phyloP scores from a whole-genome alignment of 2,888 invertebrate genomes.

The Ichneumon xanthorius region DNA sequence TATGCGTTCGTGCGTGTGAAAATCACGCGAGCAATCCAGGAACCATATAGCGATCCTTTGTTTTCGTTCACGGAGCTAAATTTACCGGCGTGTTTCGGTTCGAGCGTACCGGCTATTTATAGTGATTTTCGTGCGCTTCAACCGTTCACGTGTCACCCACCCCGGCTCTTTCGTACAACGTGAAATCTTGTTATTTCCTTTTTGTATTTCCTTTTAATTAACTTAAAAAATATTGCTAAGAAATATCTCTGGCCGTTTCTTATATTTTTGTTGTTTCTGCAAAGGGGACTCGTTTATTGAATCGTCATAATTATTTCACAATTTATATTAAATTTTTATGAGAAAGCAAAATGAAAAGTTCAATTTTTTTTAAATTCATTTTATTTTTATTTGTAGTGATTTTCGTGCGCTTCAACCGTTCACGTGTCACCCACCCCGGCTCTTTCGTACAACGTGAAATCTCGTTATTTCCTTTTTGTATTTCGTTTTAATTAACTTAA shows the following conservation, averaged over 20 bases:
- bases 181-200: conserved; percentile 31
- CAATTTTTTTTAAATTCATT: too few relatives aligned
- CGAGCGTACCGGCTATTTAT: conserved; percentile 72
- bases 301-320: too few relatives aligned
- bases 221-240: not conserved
- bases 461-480: conserved; percentile 18
- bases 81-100: conserved; percentile 68
- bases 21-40: conserved; percentile 64
- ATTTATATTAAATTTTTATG: too few relatives aligned
- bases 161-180: conserved; percentile 41
- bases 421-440: conserved; percentile 67
- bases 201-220: not conserved
- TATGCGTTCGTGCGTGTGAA: conserved; percentile 20
- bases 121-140: conserved; percentile 48
- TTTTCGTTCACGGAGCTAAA: conserved; percentile 65
- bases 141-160: conserved; percentile 66
- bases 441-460: conserved; percentile 26
- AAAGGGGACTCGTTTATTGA: too few relatives aligned
- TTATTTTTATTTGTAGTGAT: not conserved
- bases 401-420: conserved; percentile 42
- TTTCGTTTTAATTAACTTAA: not conserved
- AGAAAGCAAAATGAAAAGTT: too few relatives aligned
- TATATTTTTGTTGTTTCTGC: too few relatives aligned
- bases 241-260: not conserved
- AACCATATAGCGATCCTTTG: conserved; percentile 64